phyloP scores from a whole-genome alignment of 1,140 invertebrate genomes.

The Micrasema longulum region DNA sequence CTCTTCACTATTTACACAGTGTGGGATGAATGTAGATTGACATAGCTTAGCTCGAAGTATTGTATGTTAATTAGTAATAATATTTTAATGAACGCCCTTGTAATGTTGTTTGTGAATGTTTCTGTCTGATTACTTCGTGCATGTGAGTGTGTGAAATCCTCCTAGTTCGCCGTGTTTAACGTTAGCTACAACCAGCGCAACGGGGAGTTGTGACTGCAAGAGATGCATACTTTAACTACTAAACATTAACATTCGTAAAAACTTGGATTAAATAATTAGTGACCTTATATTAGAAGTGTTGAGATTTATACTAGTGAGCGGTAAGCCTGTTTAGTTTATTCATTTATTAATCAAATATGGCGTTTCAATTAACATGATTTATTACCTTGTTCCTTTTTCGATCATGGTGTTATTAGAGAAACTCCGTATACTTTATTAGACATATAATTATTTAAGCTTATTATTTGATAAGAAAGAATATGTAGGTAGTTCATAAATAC shows the following conservation, averaged over 20 bases:
- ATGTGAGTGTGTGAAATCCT: background rate
- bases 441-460: no score
- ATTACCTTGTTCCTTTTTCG: no score
- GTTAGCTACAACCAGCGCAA: background rate
- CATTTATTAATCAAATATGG: no score
- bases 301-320: background rate
- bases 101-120: slow-evolving; percentile 7
- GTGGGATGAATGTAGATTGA: no score
- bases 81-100: background rate
- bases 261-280: background rate
- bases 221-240: background rate
- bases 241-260: background rate
- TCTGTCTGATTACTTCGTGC: background rate
- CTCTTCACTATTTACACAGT: no score
- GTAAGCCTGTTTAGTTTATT: background rate
- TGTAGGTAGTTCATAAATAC: no score
- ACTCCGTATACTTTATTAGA: no score
- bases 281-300: background rate
- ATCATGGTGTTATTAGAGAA: no score
- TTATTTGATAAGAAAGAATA: no score
- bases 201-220: background rate
- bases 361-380: no score
- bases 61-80: background rate
- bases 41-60: background rate
- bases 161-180: slow-evolving; percentile 56